Base-by-base conservation (phyloP, 2,888 invertebrate species). In the Rhyacophila evoluta region DNA sequence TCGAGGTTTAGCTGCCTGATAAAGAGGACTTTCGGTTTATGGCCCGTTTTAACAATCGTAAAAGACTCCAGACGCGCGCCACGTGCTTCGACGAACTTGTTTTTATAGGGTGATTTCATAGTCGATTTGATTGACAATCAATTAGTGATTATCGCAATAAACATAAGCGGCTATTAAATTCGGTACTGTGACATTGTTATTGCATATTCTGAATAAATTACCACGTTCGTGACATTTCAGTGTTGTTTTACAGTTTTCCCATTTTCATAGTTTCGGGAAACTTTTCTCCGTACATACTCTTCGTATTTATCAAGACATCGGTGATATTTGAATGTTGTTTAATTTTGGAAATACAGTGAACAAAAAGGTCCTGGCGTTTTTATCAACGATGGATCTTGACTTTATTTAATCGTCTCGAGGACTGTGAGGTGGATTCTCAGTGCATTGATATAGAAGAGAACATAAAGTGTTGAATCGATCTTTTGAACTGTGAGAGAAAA, bases 1-100 rank as follows among this genome's bases (percentile, higher is more conserved):
- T 41, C 73, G 79, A 75, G 79, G 79, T 73, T 73, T n/a, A 69
- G 75, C 10, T 19, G 12, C 28, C 36, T 67, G 78, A 70, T 69
- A 69, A 73, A 74, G 74, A 55, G 72, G 72, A 67, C 79, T 78
- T 71, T n/a, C 71, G 70, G 75, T 79, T 79, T 79, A 75, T 69
- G 75, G 39, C 28, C 74, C 75, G 37, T 72, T 79, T 75, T 67
- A 68, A 79, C 69, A 72, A 55, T 75, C 79, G 67, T 75, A 72
- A 79, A 75, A 73, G 67, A 69, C 38, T 33, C 15, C 41, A 78
- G 73, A 37, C 73, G 25, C 39, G 68, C 74, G 15, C 78, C 78
- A 75, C 78, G 78, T 74, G 78, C 78, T 74, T 33, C 36, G 39
- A 11, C 8, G 55, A 12, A 69, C 69, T 33, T 28, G 33, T 29